phyloP scores from a whole-genome alignment of 2,888 invertebrate genomes.

The Atherix ibis region DNA sequence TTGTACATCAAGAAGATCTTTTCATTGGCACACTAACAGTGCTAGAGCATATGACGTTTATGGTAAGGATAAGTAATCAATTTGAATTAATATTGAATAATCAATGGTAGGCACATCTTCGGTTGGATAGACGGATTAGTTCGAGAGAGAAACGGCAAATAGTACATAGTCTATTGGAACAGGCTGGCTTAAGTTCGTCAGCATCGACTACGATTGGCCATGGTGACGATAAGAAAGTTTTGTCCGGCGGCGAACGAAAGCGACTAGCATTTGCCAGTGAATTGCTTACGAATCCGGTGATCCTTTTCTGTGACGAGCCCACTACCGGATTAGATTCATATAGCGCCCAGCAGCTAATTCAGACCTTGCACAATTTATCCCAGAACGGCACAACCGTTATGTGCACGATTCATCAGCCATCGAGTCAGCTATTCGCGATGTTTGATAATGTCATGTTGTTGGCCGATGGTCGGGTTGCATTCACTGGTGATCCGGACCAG shows the following conservation, averaged over 20 bases:
- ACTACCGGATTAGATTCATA: constrained; percentile 88
- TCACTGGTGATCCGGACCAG: constrained; percentile 52
- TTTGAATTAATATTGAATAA: constrained; percentile 10
- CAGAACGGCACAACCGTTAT: constrained; percentile 69
- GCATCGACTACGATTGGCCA: constrained; percentile 65
- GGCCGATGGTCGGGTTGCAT: constrained; percentile 77
- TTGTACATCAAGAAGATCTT: constrained; percentile 83
- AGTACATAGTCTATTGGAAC: constrained; percentile 52
- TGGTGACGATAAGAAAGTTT: constrained; percentile 54
- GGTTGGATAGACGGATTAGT: constrained; percentile 54
- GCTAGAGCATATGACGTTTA: constrained; percentile 70
- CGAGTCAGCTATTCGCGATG: constrained; percentile 68
- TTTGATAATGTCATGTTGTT: constrained; percentile 68
- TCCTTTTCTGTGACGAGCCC: constrained; percentile 91
- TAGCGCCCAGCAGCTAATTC: constrained; percentile 73
- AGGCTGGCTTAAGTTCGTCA: constrained; percentile 54
- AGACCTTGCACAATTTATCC: constrained; percentile 51
- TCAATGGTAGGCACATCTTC: constrained; percentile 64
- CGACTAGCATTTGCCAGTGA: constrained; percentile 86
- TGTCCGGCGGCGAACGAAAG: constrained; percentile 90
- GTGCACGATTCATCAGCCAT: constrained; percentile 91
- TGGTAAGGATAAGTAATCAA: too few relatives aligned
- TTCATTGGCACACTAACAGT: constrained; percentile 77
- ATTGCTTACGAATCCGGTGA: constrained; percentile 70
- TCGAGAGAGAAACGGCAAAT: constrained; percentile 43